phyloP scores from a whole-genome alignment of 2,888 invertebrate genomes.

The Ferrisia virgata region DNA sequence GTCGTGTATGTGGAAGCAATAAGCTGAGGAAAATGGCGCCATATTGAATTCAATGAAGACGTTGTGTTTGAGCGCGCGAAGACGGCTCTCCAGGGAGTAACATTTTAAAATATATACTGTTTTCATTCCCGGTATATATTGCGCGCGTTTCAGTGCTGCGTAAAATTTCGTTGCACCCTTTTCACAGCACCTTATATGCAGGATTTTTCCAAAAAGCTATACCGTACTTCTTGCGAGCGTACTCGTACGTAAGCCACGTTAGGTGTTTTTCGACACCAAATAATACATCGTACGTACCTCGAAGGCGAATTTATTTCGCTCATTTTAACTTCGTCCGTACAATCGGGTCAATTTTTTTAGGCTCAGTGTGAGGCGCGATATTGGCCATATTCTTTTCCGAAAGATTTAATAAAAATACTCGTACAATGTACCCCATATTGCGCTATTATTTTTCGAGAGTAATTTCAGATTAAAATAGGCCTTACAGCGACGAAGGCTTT shows the following conservation, averaged over 20 bases:
- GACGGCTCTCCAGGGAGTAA: constrained; percentile 44
- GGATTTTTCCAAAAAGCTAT: not conserved
- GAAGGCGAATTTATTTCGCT: too few relatives aligned
- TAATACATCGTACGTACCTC: too few relatives aligned
- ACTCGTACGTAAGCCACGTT: too few relatives aligned
- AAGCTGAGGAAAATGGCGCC: constrained; percentile 50
- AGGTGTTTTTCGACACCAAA: too few relatives aligned
- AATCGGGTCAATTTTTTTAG: too few relatives aligned
- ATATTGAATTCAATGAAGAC: constrained; percentile 51
- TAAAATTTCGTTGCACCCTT: constrained; percentile 14
- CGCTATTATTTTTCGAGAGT: not conserved
- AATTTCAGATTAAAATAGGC: not conserved
- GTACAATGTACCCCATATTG: not conserved
- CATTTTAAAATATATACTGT: constrained; percentile 44
- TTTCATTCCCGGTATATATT: constrained; percentile 17
- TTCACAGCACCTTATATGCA: not conserved
- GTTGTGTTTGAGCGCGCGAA: constrained; percentile 46
- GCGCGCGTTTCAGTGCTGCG: constrained; percentile 40
- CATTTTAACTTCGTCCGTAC: too few relatives aligned
- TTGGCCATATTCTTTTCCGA: too few relatives aligned
- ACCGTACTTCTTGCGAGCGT: not conserved
- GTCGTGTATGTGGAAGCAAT: constrained; percentile 51
- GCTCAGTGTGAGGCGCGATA: too few relatives aligned
- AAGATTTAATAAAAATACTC: not conserved
- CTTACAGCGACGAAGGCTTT: not conserved